Evolutionary conservation across 1,140 invertebrate genomes (phyloP).

Genomic region (Aporrectodea caliginosa): DNA sequence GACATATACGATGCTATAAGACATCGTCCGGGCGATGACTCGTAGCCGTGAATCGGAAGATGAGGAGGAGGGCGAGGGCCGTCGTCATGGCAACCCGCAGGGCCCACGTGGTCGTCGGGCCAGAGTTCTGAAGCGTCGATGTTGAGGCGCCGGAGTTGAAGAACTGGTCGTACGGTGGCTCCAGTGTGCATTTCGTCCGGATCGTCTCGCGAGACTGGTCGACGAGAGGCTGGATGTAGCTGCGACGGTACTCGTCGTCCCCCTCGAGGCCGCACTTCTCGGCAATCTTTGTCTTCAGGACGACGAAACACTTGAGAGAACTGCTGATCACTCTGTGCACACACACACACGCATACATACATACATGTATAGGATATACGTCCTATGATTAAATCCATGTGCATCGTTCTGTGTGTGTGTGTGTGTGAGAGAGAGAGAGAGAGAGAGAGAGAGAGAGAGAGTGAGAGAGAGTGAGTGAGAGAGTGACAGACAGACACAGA

Average conservation of each 20-base stretch:
- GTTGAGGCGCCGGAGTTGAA: neutral
- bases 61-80: too few relatives aligned
- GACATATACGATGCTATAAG: too few relatives aligned
- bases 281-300: neutral
- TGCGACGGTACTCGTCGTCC: conserved; percentile 12
- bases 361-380: too few relatives aligned
- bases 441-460: too few relatives aligned
- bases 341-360: too few relatives aligned
- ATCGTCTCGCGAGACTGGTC: conserved; percentile 10
- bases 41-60: too few relatives aligned
- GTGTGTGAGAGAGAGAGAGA: conserved; percentile 26
- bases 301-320: neutral
- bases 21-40: too few relatives aligned
- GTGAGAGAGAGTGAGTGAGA: conserved; percentile 9
- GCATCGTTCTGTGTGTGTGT: neutral
- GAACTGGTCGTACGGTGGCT: conserved; percentile 10
- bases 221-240: conserved; percentile 11
- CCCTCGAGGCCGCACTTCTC: neutral
- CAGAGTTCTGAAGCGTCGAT: neutral
- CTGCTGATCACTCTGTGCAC: neutral
- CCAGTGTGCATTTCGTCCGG: neutral
- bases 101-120: neutral
- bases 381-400: too few relatives aligned
- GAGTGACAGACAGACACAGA: neutral
- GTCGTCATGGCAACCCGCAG: neutral